Percentiles rank a stretch among this genome's conserved stretches.
These are phyloP conservation scores for Laupala kohalensis DNA, from an alignment of 1,140 invertebrate genomes.

Conservation along the genomic window DNA sequence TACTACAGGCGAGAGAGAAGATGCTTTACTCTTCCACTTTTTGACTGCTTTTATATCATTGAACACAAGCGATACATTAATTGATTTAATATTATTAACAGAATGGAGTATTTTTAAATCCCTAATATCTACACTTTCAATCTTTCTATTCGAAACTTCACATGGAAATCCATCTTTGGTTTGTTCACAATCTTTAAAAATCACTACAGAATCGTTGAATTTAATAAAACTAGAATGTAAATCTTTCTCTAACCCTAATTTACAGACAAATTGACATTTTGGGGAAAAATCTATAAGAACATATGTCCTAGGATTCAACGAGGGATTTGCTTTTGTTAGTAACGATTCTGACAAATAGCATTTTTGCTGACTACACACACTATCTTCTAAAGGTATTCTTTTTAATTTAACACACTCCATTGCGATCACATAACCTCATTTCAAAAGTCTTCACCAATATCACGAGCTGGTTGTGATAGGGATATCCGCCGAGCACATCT, in stretches of 20 bases:
- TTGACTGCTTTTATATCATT: slow-evolving; percentile 1
- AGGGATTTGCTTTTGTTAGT: not conserved
- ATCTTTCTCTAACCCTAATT: not conserved
- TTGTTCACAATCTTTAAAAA: not conserved
- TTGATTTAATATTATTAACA: not conserved
- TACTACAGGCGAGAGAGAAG: not conserved
- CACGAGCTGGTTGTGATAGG: too few relatives aligned
- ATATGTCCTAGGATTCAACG: not conserved
- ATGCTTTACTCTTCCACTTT: not conserved
- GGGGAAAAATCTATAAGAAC: not conserved
- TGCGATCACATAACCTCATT: not conserved
- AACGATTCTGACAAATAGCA: not conserved
- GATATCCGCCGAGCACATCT: too few relatives aligned
- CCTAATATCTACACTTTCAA: not conserved
- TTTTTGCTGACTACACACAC: not conserved
- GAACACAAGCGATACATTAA: slow-evolving; percentile 5
- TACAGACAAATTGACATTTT: not conserved
- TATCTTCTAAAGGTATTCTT: not conserved
- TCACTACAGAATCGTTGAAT: not conserved
- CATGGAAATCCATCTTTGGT: not conserved
- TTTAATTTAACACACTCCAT: not conserved
- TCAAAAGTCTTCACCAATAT: too few relatives aligned
- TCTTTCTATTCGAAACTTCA: not conserved
- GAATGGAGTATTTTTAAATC: not conserved
- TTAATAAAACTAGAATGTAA: not conserved